phyloP scores from a whole-genome alignment of 2,797 vertebrate genomes.

The Cryptoblepharus egeriae region DNA sequence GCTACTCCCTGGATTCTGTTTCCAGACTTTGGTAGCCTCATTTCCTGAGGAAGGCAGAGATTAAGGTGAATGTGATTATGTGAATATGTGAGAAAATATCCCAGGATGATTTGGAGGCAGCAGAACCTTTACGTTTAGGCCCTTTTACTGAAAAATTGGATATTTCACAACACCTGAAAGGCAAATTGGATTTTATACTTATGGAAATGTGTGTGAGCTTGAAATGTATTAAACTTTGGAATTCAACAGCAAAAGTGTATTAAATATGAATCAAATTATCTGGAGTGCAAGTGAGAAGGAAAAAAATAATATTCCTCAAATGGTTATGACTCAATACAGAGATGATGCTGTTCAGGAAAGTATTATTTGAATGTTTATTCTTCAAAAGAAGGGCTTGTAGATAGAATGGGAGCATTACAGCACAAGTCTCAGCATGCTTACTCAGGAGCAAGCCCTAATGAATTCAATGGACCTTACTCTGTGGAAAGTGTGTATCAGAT shows the following conservation, averaged over 20 bases:
- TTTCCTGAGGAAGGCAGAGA: not conserved
- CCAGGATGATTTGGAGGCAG: conserved; percentile 19
- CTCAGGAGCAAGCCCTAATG: no score
- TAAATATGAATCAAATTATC: conserved; percentile 71
- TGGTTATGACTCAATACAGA: conserved; percentile 62
- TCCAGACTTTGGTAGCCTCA: not conserved
- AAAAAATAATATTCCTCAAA: conserved; percentile 58
- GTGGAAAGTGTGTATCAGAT: no score
- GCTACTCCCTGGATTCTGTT: not conserved
- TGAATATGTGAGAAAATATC: conserved; percentile 11
- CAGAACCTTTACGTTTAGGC: not conserved
- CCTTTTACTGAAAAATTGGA: conserved; percentile 35
- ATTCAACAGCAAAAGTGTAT: conserved; percentile 60
- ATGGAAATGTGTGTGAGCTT: conserved; percentile 53
- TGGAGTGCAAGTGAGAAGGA: conserved; percentile 37
- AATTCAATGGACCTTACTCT: no score
- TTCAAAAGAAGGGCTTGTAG: conserved; percentile 33
- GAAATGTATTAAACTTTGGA: conserved; percentile 43
- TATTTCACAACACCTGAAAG: conserved; percentile 14
- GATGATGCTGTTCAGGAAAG: conserved; percentile 44
- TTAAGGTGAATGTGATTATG: conserved; percentile 14
- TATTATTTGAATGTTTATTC: conserved; percentile 34
- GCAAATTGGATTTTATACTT: conserved; percentile 45
- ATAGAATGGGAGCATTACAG: conserved; percentile 13
- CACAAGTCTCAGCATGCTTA: no score